Evolutionary conservation across 1,140 invertebrate genomes (phyloP).

Genomic region (Heterodera carotae): DNA sequence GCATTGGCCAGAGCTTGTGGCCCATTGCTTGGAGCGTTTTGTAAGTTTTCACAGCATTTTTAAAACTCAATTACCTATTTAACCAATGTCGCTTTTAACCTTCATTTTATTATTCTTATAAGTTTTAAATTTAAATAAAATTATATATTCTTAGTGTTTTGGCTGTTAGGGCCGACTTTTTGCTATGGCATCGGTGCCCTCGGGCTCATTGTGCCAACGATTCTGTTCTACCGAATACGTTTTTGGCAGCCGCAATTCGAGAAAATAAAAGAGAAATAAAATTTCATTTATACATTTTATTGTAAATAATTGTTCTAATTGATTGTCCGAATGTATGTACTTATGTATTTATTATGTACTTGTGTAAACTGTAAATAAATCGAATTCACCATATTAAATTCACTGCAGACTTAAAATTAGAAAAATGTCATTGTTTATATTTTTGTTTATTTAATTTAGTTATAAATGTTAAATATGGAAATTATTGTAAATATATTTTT

Average conservation of each 20-base stretch:
- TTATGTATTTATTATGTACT: too few species aligned
- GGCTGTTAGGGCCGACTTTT: slow-evolving; percentile 49
- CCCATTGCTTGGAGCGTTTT: slow-evolving; percentile 25
- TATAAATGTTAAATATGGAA: too few species aligned
- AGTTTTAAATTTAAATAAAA: neutral
- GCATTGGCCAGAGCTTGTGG: slow-evolving; percentile 30
- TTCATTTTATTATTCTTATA: too few species aligned
- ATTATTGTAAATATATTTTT: too few species aligned
- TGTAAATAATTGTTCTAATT: too few species aligned
- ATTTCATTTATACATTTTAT: neutral
- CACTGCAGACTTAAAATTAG: too few species aligned
- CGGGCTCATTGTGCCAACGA: slow-evolving; percentile 38
- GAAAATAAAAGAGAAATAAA: neutral
- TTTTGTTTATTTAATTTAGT: too few species aligned
- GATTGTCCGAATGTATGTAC: too few species aligned
- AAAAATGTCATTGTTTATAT: too few species aligned
- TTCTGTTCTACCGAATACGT: slow-evolving; percentile 32
- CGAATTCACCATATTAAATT: too few species aligned
- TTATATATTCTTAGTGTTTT: slow-evolving; percentile 51
- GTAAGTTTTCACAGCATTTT: neutral
- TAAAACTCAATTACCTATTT: neutral
- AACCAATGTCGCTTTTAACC: neutral
- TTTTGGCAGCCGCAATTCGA: neutral
- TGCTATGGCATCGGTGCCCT: slow-evolving; percentile 52
- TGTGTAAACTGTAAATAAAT: too few species aligned